Base-by-base conservation (phyloP, 2,797 vertebrate species). In the Urophycis tenuis region DNA sequence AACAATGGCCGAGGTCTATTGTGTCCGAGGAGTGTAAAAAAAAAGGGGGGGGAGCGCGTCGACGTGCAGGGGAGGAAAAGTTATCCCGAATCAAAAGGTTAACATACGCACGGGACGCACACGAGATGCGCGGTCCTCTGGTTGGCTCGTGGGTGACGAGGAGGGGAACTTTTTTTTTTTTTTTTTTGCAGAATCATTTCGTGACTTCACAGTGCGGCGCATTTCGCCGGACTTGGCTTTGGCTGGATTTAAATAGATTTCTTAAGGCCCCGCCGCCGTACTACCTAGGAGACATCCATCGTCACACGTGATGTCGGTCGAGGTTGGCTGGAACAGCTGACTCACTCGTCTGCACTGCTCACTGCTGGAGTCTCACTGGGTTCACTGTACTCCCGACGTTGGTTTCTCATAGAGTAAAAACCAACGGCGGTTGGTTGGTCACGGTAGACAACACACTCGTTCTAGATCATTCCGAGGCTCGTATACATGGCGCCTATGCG, bases 1-100 rank as follows among this genome's bases (percentile, higher is more conserved):
- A 88, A 87, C 89, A 91, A 90, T 81, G 77, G 84, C 80, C 71
- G 77, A 76, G 80, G 83, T 78, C 69, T 75, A 80, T 83, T 86
- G 86, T 85, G 79, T 75, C 73, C 36, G 69, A 22, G 71, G 74
- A 85, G 85, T 85, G n/a, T n/a, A n/a, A n/a, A n/a, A n/a, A n/a
- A n/a, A 75, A 81, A 82, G 76, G 73, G 75, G 77, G 82, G 53
- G 86, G n/a, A n/a, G n/a, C n/a, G n/a, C n/a, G n/a, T n/a, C 81
- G 73, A 25, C 72, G 73, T 69, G 74, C 53, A 35, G 71, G 49
- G 78, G 75, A 67, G 73, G 78, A 80, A 29, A 64, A 41, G 15
- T n/a, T 64, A 64, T 64, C 19, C 60, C n/a, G 25, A 64, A 64
- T 7, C 19, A 22, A 64, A 64, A 64, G 25, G 7, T 22, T 22